Conservation (phyloP, 2,113 vertebrate species). For the Recurvirostra avosetta region DNA sequence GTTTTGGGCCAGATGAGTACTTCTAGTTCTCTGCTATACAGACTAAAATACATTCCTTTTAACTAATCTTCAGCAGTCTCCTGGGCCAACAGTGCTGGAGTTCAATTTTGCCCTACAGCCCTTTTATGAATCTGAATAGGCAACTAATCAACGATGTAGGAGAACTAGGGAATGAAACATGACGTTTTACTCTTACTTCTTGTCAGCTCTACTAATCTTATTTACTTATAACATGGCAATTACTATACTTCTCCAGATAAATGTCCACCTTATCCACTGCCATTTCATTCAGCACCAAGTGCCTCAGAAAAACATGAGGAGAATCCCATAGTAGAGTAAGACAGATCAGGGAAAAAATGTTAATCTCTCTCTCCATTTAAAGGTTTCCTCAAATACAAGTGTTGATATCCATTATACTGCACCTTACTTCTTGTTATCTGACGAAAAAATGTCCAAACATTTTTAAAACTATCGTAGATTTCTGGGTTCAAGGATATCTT, state of each 20-base stretch:
- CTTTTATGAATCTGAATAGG: neutral
- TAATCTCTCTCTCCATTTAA: neutral
- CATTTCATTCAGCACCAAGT: neutral
- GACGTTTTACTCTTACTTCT: neutral
- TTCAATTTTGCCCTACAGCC: neutral
- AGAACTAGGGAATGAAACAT: neutral
- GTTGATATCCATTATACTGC: neutral
- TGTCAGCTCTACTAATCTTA: neutral
- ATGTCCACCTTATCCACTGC: neutral
- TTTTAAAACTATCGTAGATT: neutral
- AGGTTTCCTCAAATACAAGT: neutral
- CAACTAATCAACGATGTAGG: neutral
- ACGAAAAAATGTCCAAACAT: neutral
- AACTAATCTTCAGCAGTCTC: neutral
- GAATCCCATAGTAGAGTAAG: neutral
- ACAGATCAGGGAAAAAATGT: neutral
- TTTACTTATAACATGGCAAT: neutral
- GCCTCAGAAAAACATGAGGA: neutral
- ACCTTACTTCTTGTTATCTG: neutral
- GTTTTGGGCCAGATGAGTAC: neutral
- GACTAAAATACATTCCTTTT: neutral
- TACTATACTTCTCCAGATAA: neutral
- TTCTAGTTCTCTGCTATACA: neutral
- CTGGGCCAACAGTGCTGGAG: neutral
- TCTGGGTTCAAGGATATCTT: neutral